phyloP scores from a whole-genome alignment of 2,797 vertebrate species.

The Sebastes vulpes region DNA sequence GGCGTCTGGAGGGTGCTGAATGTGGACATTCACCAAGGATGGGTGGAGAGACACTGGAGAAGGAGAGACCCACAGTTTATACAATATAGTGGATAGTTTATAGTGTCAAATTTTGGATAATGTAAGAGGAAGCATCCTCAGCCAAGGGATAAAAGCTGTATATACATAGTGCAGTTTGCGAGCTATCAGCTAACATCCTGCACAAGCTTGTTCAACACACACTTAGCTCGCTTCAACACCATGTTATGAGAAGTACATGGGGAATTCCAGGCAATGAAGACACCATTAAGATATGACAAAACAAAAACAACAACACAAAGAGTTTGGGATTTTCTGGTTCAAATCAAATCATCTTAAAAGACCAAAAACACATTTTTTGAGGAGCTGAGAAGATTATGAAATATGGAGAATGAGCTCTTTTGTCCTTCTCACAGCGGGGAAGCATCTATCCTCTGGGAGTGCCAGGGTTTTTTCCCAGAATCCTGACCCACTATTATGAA shows the following conservation, averaged over 20 bases:
- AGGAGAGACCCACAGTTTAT: constrained; percentile 41
- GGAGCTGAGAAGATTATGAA: constrained; percentile 63
- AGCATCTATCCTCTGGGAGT: constrained; percentile 74
- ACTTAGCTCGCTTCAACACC: constrained; percentile 44
- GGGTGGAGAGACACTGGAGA: constrained; percentile 90
- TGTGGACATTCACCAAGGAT: constrained; percentile 95
- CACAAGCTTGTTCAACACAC: constrained; percentile 38
- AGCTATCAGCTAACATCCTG: constrained; percentile 44
- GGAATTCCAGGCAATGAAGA: constrained; percentile 52
- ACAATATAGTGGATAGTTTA: constrained; percentile 40
- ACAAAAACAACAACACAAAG: constrained; percentile 60
- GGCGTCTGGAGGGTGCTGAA: constrained; percentile 93
- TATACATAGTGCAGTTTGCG: constrained; percentile 41
- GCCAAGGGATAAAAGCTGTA: constrained; percentile 43
- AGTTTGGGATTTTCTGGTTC: constrained; percentile 50
- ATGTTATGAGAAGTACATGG: constrained; percentile 37
- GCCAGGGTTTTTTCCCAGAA: constrained; percentile 74
- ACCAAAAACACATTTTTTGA: constrained; percentile 66
- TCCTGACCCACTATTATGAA: constrained; percentile 67
- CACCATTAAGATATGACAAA: constrained; percentile 34
- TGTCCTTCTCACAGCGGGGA: constrained; percentile 68
- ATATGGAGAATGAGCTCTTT: constrained; percentile 67
- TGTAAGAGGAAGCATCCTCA: constrained; percentile 26
- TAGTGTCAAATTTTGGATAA: constrained; percentile 19
- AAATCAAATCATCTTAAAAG: constrained; percentile 66